Evolutionary conservation across 2,797 vertebrate genomes (phyloP), one percentile per base, ranked within the genome.

Genomic region (Manis javanica): DNA sequence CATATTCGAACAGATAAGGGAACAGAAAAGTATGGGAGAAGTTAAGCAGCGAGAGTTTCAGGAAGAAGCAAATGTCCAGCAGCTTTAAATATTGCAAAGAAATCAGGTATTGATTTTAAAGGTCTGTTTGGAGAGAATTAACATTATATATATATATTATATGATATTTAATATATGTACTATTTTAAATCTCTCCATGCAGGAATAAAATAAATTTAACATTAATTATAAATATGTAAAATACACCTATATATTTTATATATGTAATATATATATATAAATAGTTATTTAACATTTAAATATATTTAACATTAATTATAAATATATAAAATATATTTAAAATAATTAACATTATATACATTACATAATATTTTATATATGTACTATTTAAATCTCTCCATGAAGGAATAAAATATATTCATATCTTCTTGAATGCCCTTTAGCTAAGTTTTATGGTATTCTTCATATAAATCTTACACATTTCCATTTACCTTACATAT

Each of bases 161-260:
- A 42, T 66, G 74, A 46, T 46, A 55, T 34, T 71, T 77, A 78
- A 87, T 49, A 64, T 63, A 31, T 42, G 42, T 42, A 42, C 42
- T 51, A 39, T 83, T 94, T 94, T 92, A 77, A 94, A 89, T 87
- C 10, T 90, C 95, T 69, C 37, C 79, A 46, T 74, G 19, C 2
- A 94, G 7, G 12, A 68, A 46, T 74, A 74, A 79, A 19, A 78
- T 57, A 29, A 7, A 74, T 72, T 69, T 42, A 42, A 42, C 42
- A 42, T 42, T 42, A 42, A 42, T 42, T 42, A 8, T 42, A 42
- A 42, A 42, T 42, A 42, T 42, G 42, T 5, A 42, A 42, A 42
- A 42, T 42, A 42, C 8, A 42, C 42, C 42, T 42, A 83, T 39
- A 82, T 74, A 42, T 72, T 24, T 72, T 57, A 42, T 39, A 42